A percentile compares a stretch with the other conserved stretches of the same genome.
Conservation (phyloP, 2,888 invertebrate species). For the Eristalis tenax region DNA sequence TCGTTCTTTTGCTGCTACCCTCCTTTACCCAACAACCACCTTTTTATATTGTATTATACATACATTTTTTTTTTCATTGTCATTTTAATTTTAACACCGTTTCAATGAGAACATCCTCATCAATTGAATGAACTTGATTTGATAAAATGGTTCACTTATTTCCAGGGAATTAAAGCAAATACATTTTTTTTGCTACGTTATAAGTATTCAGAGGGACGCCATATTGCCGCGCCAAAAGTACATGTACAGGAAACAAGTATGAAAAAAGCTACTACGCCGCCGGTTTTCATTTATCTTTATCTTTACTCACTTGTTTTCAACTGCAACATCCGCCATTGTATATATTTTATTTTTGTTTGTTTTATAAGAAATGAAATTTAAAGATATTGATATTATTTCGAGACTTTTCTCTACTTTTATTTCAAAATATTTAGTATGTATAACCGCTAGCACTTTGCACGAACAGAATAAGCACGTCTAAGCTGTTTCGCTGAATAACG, state of each 20-base stretch:
- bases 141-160: slow-evolving; percentile 62
- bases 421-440: slow-evolving; percentile 73
- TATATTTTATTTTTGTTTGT: slow-evolving; percentile 67
- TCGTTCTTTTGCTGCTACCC: slow-evolving; percentile 43
- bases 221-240: slow-evolving; percentile 75
- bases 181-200: slow-evolving; percentile 13
- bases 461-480: slow-evolving; percentile 74
- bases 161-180: slow-evolving; percentile 57
- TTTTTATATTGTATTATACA: slow-evolving; percentile 59
- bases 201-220: slow-evolving; percentile 72
- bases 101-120: slow-evolving; percentile 33
- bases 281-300: slow-evolving; percentile 42
- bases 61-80: slow-evolving; percentile 27
- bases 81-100: slow-evolving; percentile 51
- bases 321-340: slow-evolving; percentile 82
- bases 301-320: slow-evolving; percentile 81
- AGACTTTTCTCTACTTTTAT: slow-evolving; percentile 65
- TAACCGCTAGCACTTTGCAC: slow-evolving; percentile 70
- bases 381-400: slow-evolving; percentile 63
- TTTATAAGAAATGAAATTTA: slow-evolving; percentile 39
- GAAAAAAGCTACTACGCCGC: slow-evolving; percentile 37
- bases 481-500: slow-evolving; percentile 79
- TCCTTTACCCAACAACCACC: slow-evolving; percentile 65
- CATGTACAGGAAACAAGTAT: slow-evolving; percentile 30
- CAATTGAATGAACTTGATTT: slow-evolving; percentile 26